Conservation (phyloP, 2,113 vertebrate species). For the Petromus typicus region DNA sequence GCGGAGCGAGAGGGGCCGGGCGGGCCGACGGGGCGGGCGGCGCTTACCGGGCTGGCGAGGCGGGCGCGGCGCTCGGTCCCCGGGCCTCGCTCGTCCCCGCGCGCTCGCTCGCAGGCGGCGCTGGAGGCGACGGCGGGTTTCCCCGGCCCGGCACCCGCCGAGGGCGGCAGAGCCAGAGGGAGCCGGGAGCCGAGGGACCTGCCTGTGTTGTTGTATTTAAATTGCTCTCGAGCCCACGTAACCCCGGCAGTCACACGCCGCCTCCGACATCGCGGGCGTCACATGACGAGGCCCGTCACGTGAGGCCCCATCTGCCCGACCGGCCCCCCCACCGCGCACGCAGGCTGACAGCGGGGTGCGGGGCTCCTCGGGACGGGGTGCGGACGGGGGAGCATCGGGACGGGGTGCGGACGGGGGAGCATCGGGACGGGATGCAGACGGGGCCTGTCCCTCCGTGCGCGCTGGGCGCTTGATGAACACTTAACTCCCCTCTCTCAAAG, state of each 20-base stretch:
- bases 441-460: background rate
- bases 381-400: conserved; percentile 30
- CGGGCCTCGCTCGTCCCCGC: no score
- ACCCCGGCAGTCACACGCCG: conserved; percentile 83
- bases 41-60: no score
- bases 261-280: conserved; percentile 77
- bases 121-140: conserved; percentile 46
- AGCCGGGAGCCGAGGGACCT: conserved; percentile 71
- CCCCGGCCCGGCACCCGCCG: conserved; percentile 57
- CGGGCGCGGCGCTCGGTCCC: no score
- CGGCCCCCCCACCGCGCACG: conserved; percentile 35
- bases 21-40: conserved; percentile 53
- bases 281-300: conserved; percentile 83
- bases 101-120: no score
- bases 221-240: conserved; percentile 77
- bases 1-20: background rate
- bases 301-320: conserved; percentile 72
- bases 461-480: no score
- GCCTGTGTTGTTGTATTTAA: conserved; percentile 80
- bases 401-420: conserved; percentile 52
- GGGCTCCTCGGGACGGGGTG: background rate
- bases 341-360: conserved; percentile 24
- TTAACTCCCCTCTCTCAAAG: conserved; percentile 55
- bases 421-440: background rate
- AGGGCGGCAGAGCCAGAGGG: conserved; percentile 69